Conservation (phyloP, 2,888 invertebrate genomes). For the Elegia similella region DNA sequence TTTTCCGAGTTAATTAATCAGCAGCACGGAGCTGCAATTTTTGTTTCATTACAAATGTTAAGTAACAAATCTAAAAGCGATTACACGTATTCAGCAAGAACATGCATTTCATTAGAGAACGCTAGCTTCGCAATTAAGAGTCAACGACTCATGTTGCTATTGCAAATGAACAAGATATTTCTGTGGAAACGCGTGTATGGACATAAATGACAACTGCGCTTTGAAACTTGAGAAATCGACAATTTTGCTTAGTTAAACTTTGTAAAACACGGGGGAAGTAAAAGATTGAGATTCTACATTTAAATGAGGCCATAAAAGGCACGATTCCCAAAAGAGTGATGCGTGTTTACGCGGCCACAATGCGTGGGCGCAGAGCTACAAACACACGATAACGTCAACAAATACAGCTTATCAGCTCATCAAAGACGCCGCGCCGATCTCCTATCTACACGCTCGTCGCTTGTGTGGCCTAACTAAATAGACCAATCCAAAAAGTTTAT, state of each 20-base stretch:
- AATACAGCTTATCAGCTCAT: conserved; percentile 51
- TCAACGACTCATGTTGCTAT: not conserved
- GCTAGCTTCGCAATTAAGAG: not conserved
- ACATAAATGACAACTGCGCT: not conserved
- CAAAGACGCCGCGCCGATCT: conserved; percentile 48
- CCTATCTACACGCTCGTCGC: conserved; percentile 28
- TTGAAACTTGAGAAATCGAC: not conserved
- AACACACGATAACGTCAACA: conserved; percentile 48
- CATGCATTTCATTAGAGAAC: not conserved
- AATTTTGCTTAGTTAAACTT: not conserved
- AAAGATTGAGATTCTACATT: conserved; percentile 8
- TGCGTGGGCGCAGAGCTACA: conserved; percentile 39
- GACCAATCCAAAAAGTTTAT: not conserved
- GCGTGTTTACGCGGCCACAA: conserved; percentile 24
- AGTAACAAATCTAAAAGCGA: not conserved
- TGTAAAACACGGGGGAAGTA: not conserved
- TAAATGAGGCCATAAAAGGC: conserved; percentile 7
- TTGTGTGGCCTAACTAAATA: not conserved
- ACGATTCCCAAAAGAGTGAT: conserved; percentile 9
- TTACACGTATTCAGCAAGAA: not conserved
- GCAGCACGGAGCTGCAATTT: not conserved
- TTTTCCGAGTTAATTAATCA: not conserved
- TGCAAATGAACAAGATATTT: conserved; percentile 4
- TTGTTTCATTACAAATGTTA: not conserved
- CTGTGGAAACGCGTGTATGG: not conserved